Evolutionary conservation across 2,797 vertebrate species (phyloP).

Genomic region (Neomorphus geoffroyi): DNA sequence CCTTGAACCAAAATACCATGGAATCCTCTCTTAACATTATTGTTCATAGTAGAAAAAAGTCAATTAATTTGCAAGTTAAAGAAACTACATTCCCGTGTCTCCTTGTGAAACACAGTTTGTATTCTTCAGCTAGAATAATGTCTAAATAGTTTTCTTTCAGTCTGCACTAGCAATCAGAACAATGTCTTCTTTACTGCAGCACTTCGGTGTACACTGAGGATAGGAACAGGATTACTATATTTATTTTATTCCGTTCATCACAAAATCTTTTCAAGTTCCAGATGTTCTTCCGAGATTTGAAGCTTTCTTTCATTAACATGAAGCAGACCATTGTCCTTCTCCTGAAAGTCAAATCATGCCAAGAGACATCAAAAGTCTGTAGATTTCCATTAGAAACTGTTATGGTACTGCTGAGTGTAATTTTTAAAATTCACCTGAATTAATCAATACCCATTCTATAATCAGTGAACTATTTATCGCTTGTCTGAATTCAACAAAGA

Average conservation of each 20-base stretch:
- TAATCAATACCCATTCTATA: not conserved
- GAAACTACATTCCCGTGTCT: not conserved
- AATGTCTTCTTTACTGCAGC: not conserved
- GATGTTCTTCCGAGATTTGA: not conserved
- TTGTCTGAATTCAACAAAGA: not conserved
- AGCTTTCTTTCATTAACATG: not conserved
- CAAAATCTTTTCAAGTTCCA: not conserved
- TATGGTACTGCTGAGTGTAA: not conserved
- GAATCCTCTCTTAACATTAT: not conserved
- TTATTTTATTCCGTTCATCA: not conserved
- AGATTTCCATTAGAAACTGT: not conserved
- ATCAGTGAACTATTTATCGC: not conserved
- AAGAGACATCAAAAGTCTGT: not conserved
- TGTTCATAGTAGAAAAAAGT: not conserved
- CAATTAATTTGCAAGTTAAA: not conserved
- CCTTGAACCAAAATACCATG: not conserved
- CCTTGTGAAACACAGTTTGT: not conserved
- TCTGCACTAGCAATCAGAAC: accelerated
- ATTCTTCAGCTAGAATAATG: not conserved
- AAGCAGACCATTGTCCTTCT: not conserved
- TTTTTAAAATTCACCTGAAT: not conserved
- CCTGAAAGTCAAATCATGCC: not conserved
- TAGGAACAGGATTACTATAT: not conserved
- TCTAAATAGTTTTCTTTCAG: not conserved
- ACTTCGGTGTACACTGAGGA: not conserved